Conservation (phyloP, 2,113 vertebrate genomes). For the Dasyornis broadbenti region DNA sequence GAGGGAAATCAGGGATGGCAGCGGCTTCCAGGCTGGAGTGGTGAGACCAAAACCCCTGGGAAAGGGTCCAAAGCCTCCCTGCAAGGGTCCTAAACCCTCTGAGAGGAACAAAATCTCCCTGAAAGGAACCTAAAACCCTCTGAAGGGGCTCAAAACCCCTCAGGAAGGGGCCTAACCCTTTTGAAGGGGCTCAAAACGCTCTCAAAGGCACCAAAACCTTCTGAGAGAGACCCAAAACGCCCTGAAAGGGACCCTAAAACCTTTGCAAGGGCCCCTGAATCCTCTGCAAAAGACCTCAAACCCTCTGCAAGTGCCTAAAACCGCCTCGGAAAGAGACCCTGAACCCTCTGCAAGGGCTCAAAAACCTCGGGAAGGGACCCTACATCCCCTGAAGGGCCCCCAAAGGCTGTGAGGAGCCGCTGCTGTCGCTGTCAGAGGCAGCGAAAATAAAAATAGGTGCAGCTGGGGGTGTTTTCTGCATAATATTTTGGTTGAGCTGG, state of each 20-base stretch:
- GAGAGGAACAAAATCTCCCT: neutral
- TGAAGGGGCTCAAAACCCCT: neutral
- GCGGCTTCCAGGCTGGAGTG: neutral
- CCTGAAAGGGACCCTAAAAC: neutral
- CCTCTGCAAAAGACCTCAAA: fast-evolving
- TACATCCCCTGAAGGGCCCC: neutral
- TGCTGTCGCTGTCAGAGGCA: neutral
- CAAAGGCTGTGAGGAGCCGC: neutral
- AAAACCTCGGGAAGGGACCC: too few relatives aligned
- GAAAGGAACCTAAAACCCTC: too few relatives aligned
- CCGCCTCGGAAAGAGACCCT: fast-evolving
- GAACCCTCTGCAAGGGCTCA: neutral
- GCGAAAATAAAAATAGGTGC: neutral
- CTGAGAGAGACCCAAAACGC: neutral
- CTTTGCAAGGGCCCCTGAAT: neutral
- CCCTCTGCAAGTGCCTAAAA: too few relatives aligned
- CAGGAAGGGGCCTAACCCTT: too few relatives aligned
- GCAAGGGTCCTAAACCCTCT: neutral
- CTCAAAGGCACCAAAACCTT: neutral
- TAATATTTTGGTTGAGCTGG: neutral
- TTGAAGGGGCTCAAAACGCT: neutral
- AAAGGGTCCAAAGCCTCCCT: too few relatives aligned
- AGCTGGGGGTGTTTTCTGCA: neutral
- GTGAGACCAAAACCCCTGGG: neutral
- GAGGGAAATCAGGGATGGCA: neutral